Percentiles rank a stretch among this genome's conserved stretches.
phyloP scores from a whole-genome alignment of 1,140 invertebrate genomes.

The Neodiprion fabricii region DNA sequence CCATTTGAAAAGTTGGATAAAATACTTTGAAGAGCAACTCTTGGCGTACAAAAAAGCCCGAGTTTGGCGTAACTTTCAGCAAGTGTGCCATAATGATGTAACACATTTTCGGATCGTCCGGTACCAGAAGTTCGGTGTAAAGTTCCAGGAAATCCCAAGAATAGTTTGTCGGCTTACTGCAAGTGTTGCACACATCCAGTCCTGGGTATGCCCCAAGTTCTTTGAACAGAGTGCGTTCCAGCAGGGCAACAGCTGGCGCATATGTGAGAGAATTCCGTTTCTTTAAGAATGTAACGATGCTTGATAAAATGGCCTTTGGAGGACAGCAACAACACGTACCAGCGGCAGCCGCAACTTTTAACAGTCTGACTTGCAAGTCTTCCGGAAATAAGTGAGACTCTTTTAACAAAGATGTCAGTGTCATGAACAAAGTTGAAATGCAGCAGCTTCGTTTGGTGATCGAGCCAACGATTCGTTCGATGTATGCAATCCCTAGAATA shows the following conservation, averaged over 20 bases:
- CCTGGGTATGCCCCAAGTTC: slow-evolving; percentile 61
- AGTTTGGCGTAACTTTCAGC: slow-evolving; percentile 64
- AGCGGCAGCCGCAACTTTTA: slow-evolving; percentile 64
- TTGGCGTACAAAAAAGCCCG: slow-evolving; percentile 62
- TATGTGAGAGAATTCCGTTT: slow-evolving; percentile 47
- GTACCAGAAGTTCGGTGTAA: slow-evolving; percentile 64
- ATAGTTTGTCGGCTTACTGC: slow-evolving; percentile 42
- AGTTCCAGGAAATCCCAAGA: slow-evolving; percentile 67
- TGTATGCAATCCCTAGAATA: slow-evolving; percentile 60
- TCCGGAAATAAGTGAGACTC: slow-evolving; percentile 51
- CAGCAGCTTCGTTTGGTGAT: slow-evolving; percentile 58
- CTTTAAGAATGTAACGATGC: slow-evolving; percentile 53
- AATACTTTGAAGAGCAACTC: slow-evolving; percentile 68
- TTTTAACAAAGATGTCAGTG: slow-evolving; percentile 61
- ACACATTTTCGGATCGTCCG: slow-evolving; percentile 64
- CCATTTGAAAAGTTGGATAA: slow-evolving; percentile 67
- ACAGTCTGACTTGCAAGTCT: slow-evolving; percentile 59
- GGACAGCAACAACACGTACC: slow-evolving; percentile 73
- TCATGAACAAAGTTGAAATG: slow-evolving; percentile 66
- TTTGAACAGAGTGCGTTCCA: slow-evolving; percentile 67
- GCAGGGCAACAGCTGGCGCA: slow-evolving; percentile 50
- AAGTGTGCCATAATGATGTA: slow-evolving; percentile 67
- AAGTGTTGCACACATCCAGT: slow-evolving; percentile 40
- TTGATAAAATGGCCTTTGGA: slow-evolving; percentile 52
- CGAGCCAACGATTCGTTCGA: slow-evolving; percentile 38